phyloP scores from a whole-genome alignment of 2,113 vertebrate species.

The Poecile atricapillus region DNA sequence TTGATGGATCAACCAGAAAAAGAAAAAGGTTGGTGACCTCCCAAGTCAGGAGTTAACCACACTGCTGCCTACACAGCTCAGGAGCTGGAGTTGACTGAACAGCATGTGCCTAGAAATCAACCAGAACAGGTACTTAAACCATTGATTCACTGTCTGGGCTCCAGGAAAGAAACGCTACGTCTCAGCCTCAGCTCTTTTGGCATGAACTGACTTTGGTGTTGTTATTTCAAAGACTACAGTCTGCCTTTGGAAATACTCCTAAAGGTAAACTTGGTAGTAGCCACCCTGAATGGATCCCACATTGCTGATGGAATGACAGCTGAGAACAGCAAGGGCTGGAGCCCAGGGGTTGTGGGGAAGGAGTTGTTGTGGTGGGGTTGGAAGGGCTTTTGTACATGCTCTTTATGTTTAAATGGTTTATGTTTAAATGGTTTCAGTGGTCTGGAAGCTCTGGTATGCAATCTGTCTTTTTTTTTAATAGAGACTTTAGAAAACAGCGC shows the following conservation, averaged over 20 bases:
- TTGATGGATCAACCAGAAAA: neutral
- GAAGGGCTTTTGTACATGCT: neutral
- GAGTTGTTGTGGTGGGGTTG: neutral
- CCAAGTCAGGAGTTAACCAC: neutral
- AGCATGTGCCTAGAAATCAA: neutral
- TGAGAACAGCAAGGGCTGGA: neutral
- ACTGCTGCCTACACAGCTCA: neutral
- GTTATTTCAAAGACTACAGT: neutral
- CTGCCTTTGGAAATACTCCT: neutral
- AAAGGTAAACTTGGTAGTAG: neutral
- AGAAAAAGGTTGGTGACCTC: neutral
- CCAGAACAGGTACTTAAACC: neutral
- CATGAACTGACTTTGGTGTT: neutral
- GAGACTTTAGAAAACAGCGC: neutral
- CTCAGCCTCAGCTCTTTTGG: neutral
- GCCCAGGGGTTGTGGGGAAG: neutral
- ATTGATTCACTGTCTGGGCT: neutral
- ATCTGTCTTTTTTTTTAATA: neutral
- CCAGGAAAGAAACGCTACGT: rapidly evolving
- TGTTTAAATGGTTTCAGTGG: neutral
- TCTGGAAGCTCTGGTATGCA: constrained; percentile 15
- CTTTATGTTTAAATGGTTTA: neutral
- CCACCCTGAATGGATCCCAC: neutral
- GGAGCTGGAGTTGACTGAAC: neutral
- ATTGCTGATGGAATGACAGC: neutral